Percentiles rank a stretch among this genome's conserved stretches.
phyloP scores from a whole-genome alignment of 2,113 vertebrate species.

The Pardalotus punctatus region DNA sequence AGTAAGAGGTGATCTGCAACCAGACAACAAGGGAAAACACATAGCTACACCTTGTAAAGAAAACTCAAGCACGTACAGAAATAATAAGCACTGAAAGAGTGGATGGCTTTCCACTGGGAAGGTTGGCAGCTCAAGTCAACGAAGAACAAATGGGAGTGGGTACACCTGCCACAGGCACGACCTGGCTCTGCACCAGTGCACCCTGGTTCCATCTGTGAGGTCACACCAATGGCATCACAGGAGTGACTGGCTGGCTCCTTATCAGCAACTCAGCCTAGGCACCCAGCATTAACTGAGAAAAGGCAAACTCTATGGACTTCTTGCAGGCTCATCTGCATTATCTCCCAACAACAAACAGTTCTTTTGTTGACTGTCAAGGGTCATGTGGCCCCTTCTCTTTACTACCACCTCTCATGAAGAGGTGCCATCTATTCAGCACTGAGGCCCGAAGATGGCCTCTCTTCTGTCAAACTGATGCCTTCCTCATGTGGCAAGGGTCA shows the following conservation, averaged over 20 bases:
- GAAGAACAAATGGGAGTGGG: neutral
- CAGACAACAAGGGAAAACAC: neutral
- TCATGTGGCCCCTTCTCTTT: accelerated
- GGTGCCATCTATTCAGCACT: neutral
- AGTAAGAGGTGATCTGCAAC: neutral
- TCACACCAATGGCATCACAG: accelerated
- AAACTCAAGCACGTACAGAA: neutral
- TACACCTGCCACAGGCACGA: too few species aligned
- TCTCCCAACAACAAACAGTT: neutral
- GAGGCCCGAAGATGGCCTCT: neutral
- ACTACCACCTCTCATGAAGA: accelerated
- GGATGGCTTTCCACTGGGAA: neutral
- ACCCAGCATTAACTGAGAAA: neutral
- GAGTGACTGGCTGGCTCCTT: neutral
- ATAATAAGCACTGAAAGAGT: neutral
- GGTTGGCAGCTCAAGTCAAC: neutral
- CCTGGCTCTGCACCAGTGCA: neutral
- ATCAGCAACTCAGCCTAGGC: too few species aligned
- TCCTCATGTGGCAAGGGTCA: neutral
- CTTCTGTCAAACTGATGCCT: neutral
- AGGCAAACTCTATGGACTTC: neutral
- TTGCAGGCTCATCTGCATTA: neutral
- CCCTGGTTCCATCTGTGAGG: neutral
- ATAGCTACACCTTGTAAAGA: neutral
- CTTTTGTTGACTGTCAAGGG: neutral